Evolutionary conservation across 2,888 invertebrate genomes (phyloP), one percentile per base, ranked within the genome.

Genomic region (Diaphora mendica): DNA sequence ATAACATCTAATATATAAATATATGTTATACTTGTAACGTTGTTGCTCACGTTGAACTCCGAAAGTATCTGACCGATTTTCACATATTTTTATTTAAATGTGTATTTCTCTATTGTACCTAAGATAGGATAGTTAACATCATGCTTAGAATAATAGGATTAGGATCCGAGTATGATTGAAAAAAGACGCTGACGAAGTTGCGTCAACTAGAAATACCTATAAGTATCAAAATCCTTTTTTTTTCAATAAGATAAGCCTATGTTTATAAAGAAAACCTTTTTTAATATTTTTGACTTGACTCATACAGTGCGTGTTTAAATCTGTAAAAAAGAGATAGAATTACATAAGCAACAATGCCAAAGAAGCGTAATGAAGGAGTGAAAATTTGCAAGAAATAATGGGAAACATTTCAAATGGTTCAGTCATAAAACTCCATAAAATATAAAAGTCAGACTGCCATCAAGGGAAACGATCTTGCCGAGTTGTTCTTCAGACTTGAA

Each of bases 401-500:
- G 64, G 70, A 84, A 79, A 79, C 72, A 79, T 79, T 84, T 74
- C 68, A 73, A 72, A 80, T 79, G 71, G 74, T 73, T 79, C 71
- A 76, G 75, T 86, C 81, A 85, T 83, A 87, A 86, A 88, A 87
- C 79, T 85, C 79, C 74, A 85, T 87, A 83, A 87, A 87, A 86
- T 82, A 83, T 85, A 86, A 85, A 83, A 77, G 74, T 51, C 68
- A 66, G 85, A 86, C 85, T 85, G 87, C 81, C 88, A 90, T 86
- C 89, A 80, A 83, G 89, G 90, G 91, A 90, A 92, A 91, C 90
- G 90, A 91, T 90, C 86, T 85, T 86, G 70, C 81, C 84, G 82
- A 82, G 79, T 87, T 87, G 80, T 88, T 87, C 83, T 82, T 78
- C 89, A 82, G 91, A 92, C 87, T 93, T 92, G 90, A 89, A 93